These are phyloP conservation scores for Aselliscus stoliczkanus DNA, from an alignment of 2,797 vertebrate genomes.

Conservation along the genomic window DNA sequence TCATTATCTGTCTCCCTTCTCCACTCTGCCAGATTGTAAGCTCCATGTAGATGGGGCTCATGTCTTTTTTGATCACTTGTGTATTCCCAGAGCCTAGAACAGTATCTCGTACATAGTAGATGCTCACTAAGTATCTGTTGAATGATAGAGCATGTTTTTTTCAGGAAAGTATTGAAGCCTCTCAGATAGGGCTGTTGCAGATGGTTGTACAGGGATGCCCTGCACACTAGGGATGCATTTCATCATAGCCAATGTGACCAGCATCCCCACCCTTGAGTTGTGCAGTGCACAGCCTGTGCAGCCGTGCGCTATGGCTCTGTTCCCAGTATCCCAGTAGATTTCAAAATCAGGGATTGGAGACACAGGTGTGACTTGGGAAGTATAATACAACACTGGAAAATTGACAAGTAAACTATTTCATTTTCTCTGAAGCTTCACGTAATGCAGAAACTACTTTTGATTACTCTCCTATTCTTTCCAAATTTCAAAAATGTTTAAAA, in stretches of 20 bases:
- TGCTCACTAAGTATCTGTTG: background rate
- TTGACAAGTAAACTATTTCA: background rate
- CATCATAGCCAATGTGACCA: background rate
- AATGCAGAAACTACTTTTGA: background rate
- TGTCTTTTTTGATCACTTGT: background rate
- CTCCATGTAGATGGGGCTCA: background rate
- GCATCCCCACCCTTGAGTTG: background rate
- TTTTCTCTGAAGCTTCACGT: background rate
- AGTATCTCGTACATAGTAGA: background rate
- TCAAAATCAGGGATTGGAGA: background rate
- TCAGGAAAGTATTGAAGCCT: background rate
- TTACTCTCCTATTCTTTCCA: background rate
- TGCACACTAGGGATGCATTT: background rate
- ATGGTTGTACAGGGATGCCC: background rate
- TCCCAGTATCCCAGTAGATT: background rate
- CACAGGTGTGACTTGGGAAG: background rate
- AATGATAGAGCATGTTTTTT: background rate
- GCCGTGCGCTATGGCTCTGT: background rate
- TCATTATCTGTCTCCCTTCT: background rate
- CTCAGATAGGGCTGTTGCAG: background rate
- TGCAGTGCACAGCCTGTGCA: background rate
- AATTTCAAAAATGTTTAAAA: background rate
- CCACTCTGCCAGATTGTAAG: background rate
- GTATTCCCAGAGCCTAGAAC: background rate
- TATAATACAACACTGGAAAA: background rate